Conservation (phyloP, 2,113 vertebrate species). For the Tupaia tana region DNA sequence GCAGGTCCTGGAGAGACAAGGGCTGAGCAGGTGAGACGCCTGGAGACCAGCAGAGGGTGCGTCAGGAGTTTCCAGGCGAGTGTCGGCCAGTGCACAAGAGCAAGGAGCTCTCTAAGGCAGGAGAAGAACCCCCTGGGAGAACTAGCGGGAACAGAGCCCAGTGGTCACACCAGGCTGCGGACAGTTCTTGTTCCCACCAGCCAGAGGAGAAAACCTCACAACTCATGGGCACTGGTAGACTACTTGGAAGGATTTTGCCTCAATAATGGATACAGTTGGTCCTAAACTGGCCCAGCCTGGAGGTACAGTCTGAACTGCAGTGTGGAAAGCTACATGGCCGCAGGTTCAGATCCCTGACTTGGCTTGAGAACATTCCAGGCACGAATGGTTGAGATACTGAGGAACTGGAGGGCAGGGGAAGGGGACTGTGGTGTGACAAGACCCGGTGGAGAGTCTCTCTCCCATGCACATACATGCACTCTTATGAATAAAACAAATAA, state of each 20-base stretch:
- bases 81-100: accelerated
- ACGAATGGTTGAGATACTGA: no score
- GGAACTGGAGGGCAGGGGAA: no score
- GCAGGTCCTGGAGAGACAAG: background rate
- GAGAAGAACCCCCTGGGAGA: background rate
- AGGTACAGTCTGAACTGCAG: no score
- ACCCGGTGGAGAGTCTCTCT: no score
- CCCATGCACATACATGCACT: no score
- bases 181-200: background rate
- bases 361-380: no score
- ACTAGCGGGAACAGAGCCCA: background rate
- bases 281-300: background rate
- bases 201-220: constrained; percentile 12
- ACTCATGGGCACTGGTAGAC: background rate
- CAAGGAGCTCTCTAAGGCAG: background rate
- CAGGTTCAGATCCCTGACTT: no score
- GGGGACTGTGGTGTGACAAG: no score
- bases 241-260: background rate
- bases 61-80: background rate
- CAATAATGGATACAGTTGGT: background rate
- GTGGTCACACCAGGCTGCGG: background rate
- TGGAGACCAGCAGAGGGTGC: background rate
- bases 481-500: no score
- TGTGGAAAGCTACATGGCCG: no score
- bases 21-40: background rate